phyloP scores from a whole-genome alignment of 2,113 vertebrate species.

The Zeus faber region DNA sequence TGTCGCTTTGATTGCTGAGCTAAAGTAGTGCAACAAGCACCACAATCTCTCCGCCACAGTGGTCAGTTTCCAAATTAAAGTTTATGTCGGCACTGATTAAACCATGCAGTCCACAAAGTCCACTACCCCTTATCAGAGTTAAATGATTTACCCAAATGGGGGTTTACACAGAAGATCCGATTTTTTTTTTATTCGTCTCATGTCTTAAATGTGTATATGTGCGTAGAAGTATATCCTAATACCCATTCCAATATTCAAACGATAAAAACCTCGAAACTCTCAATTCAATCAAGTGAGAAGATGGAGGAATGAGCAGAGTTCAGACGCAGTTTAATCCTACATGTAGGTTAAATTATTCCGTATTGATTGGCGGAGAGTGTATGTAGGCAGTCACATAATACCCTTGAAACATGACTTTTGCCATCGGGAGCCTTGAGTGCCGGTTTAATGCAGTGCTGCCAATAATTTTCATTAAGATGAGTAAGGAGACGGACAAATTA shows the following conservation, averaged over 20 bases:
- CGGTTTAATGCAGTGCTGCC: conserved; percentile 51
- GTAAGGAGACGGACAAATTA: conserved; percentile 38
- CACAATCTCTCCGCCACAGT: no score
- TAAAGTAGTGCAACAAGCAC: no score
- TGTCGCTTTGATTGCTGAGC: no score
- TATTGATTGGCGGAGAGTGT: conserved; percentile 47
- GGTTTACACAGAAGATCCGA: no score
- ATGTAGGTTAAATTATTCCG: conserved; percentile 28
- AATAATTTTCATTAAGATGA: conserved; percentile 59
- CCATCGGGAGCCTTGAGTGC: conserved; percentile 50
- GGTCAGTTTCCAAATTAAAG: no score
- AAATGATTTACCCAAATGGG: conserved; percentile 34
- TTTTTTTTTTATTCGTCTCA: no score
- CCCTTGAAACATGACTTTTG: conserved; percentile 25
- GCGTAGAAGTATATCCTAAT: no score
- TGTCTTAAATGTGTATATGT: no score
- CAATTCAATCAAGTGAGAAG: no score
- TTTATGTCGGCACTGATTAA: background rate
- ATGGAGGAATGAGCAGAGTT: conserved; percentile 8
- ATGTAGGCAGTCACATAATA: conserved; percentile 25
- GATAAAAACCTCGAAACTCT: no score
- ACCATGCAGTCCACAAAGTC: background rate
- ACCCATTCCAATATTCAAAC: no score
- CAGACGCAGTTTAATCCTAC: conserved; percentile 1
- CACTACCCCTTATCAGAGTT: conserved; percentile 25